Evolutionary conservation across 1,140 invertebrate genomes (phyloP).

Genomic region (Drosophila parvula): DNA sequence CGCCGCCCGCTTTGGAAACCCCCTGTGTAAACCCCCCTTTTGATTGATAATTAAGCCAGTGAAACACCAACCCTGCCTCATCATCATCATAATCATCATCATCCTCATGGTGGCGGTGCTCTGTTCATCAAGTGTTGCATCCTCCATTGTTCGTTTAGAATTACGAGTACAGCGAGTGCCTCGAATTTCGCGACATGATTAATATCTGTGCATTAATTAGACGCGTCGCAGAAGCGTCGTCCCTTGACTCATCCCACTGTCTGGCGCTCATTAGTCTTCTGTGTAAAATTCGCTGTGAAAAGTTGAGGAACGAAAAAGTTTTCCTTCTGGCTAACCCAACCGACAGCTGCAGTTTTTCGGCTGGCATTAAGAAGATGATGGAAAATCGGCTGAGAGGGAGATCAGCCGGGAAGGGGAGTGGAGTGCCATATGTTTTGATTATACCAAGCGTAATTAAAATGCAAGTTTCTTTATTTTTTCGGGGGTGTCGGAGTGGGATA

Average conservation of each 20-base stretch:
- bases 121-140: slow-evolving; percentile 20
- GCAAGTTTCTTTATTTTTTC: slow-evolving; percentile 8
- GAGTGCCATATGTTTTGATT: slow-evolving; percentile 31
- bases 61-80: slow-evolving; percentile 2
- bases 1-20: neutral
- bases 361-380: slow-evolving; percentile 5
- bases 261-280: slow-evolving; percentile 58
- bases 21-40: neutral
- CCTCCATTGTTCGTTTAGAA: slow-evolving; percentile 54
- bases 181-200: slow-evolving; percentile 63
- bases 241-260: neutral
- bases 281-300: slow-evolving; percentile 25
- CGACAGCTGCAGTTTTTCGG: slow-evolving; percentile 36
- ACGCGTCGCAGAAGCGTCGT: slow-evolving; percentile 24
- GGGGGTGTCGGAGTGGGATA: neutral
- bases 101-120: slow-evolving; percentile 6
- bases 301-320: slow-evolving; percentile 50
- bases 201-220: slow-evolving; percentile 72
- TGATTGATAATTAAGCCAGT: slow-evolving; percentile 50
- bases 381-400: neutral
- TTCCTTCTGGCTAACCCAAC: neutral
- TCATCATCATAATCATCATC: slow-evolving; percentile 16
- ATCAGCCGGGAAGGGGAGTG: neutral
- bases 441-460: slow-evolving; percentile 20
- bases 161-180: slow-evolving; percentile 39